These are phyloP conservation scores for Xiphophorus hellerii DNA, from an alignment of 2,113 vertebrate species.

Conservation along the genomic window DNA sequence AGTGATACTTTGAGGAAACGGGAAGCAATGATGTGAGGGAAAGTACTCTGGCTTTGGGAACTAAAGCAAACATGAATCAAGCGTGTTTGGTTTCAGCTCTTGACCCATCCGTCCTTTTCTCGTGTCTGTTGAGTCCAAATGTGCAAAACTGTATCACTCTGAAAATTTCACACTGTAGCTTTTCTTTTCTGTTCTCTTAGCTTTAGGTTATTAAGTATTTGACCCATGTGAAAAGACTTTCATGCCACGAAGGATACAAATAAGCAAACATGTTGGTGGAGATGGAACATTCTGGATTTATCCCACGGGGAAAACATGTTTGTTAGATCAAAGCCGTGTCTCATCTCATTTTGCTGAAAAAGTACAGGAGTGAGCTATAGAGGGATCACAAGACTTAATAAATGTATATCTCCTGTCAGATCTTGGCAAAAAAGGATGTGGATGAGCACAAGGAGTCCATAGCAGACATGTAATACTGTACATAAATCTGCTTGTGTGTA, in stretches of 20 bases:
- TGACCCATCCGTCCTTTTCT: conserved; percentile 14
- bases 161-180: not conserved
- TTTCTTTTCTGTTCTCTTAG: not conserved
- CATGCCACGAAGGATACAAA: not conserved
- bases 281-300: not conserved
- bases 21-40: conserved; percentile 26
- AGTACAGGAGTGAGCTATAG: conserved; percentile 15
- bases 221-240: conserved; percentile 4
- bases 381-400: conserved; percentile 26
- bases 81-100: conserved; percentile 37
- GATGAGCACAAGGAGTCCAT: conserved; percentile 44
- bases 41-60: not conserved
- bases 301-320: not conserved
- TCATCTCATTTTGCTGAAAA: conserved; percentile 25
- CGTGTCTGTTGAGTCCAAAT: not conserved
- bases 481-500: conserved; percentile 14
- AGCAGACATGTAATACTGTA: conserved; percentile 11
- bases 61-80: conserved; percentile 47
- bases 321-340: conserved; percentile 27
- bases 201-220: not conserved
- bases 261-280: conserved; percentile 6
- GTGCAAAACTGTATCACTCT: not conserved
- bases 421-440: conserved; percentile 32
- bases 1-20: conserved; percentile 18
- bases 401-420: conserved; percentile 42